phyloP scores from a whole-genome alignment of 2,888 invertebrate genomes.

The Drosophila quinaria region DNA sequence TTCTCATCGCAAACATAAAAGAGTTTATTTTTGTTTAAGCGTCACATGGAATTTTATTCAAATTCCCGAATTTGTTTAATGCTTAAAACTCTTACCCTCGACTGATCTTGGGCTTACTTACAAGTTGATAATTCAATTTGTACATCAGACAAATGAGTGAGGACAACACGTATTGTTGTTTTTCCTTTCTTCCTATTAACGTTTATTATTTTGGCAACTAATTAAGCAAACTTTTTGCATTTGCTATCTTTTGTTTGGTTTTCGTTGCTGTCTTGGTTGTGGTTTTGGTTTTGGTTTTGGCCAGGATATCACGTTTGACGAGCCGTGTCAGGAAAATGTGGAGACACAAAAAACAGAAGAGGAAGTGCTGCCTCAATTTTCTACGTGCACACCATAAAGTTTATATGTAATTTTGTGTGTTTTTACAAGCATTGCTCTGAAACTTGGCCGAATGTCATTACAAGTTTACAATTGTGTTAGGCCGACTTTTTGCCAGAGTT shows the following conservation, averaged over 20 bases:
- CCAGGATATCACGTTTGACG: conserved; percentile 69
- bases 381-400: conserved; percentile 76
- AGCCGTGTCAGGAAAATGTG: conserved; percentile 54
- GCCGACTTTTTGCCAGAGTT: conserved; percentile 40
- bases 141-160: conserved; percentile 34
- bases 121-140: conserved; percentile 70
- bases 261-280: conserved; percentile 29
- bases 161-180: conserved; percentile 31
- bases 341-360: conserved; percentile 6
- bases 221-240: conserved; percentile 73
- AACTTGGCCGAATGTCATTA: conserved; percentile 73
- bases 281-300: conserved; percentile 21
- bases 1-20: background rate
- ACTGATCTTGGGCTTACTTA: conserved; percentile 28
- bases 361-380: conserved; percentile 64
- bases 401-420: conserved; percentile 65
- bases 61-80: conserved; percentile 15
- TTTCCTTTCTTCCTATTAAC: conserved; percentile 37
- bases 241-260: conserved; percentile 50
- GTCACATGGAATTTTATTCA: conserved; percentile 7
- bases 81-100: conserved; percentile 2
- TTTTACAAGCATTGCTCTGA: conserved; percentile 65
- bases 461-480: conserved; percentile 78
- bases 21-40: background rate
- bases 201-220: conserved; percentile 71